Conservation (phyloP, 2,797 vertebrate species). For the Nannoperca australis region DNA sequence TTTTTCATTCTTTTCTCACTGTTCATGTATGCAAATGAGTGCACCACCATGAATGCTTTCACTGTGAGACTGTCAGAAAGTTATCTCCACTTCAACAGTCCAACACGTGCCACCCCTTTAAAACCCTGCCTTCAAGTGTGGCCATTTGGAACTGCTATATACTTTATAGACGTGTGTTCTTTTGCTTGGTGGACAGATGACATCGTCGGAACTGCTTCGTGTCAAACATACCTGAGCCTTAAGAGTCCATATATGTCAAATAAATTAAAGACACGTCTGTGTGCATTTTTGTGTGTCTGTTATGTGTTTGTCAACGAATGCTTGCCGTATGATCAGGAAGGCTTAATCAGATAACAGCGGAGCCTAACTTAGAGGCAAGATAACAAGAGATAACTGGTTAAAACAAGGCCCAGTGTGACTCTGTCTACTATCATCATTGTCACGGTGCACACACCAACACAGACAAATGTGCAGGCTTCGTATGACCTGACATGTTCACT, state of each 20-base stretch:
- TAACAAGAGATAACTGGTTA: slow-evolving; percentile 58
- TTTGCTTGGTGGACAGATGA: neutral
- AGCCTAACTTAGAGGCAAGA: slow-evolving; percentile 24
- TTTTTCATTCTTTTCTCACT: neutral
- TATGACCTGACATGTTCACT: slow-evolving; percentile 20
- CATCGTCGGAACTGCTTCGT: neutral
- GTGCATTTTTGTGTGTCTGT: neutral
- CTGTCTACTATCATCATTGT: slow-evolving; percentile 56
- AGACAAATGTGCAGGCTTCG: slow-evolving; percentile 23
- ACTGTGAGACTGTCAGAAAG: slow-evolving; percentile 1
- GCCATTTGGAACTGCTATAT: neutral
- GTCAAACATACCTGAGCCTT: neutral
- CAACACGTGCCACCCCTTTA: neutral
- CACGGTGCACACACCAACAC: slow-evolving; percentile 31
- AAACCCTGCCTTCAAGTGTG: neutral
- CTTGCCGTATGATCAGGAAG: slow-evolving; percentile 24
- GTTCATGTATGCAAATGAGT: neutral
- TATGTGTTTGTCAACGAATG: slow-evolving; percentile 32
- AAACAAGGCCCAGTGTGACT: slow-evolving; percentile 57
- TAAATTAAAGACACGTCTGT: neutral
- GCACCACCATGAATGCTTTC: neutral
- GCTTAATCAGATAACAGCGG: slow-evolving; percentile 26
- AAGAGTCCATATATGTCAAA: neutral
- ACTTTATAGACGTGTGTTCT: neutral
- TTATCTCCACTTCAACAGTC: neutral